These are phyloP conservation scores for Papilio demoleus DNA, from an alignment of 2,888 invertebrate genomes.

Conservation along the genomic window DNA sequence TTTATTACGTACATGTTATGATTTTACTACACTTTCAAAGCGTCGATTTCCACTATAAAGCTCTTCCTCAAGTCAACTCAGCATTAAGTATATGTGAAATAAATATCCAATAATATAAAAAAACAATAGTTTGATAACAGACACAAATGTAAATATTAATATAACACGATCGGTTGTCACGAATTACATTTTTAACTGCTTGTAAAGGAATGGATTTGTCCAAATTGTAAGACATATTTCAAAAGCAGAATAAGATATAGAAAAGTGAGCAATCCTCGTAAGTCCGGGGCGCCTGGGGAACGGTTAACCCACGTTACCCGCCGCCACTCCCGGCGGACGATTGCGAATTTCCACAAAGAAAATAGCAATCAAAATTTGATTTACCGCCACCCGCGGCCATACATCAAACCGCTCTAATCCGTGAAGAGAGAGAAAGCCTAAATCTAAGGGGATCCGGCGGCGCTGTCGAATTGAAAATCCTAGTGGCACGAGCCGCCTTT, in stretches of 20 bases:
- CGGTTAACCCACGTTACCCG: slow-evolving; percentile 77
- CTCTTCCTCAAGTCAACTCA: no score
- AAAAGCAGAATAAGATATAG: slow-evolving; percentile 62
- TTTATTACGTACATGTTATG: not conserved
- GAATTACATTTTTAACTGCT: slow-evolving; percentile 10
- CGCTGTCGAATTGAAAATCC: slow-evolving; percentile 79
- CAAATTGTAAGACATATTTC: slow-evolving; percentile 49
- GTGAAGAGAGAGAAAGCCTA: slow-evolving; percentile 75
- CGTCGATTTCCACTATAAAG: not conserved
- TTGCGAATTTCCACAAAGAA: slow-evolving; percentile 81
- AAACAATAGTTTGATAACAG: no score
- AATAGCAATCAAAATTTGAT: slow-evolving; percentile 84
- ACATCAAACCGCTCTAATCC: slow-evolving; percentile 80
- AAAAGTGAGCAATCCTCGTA: slow-evolving; percentile 68
- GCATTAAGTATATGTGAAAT: no score
- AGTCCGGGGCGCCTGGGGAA: slow-evolving; percentile 73
- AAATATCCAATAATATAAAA: no score
- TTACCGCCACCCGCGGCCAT: slow-evolving; percentile 82
- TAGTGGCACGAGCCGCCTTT: slow-evolving; percentile 66
- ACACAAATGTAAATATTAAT: not conserved
- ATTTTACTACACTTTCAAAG: not conserved
- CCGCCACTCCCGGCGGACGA: slow-evolving; percentile 63
- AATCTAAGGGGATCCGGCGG: slow-evolving; percentile 75
- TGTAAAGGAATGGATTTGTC: slow-evolving; percentile 10
- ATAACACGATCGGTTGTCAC: not conserved